Percentiles rank a stretch among this genome's conserved stretches.
Conservation (phyloP, 1,140 invertebrate genomes). For the Drosophila prosaltans region DNA sequence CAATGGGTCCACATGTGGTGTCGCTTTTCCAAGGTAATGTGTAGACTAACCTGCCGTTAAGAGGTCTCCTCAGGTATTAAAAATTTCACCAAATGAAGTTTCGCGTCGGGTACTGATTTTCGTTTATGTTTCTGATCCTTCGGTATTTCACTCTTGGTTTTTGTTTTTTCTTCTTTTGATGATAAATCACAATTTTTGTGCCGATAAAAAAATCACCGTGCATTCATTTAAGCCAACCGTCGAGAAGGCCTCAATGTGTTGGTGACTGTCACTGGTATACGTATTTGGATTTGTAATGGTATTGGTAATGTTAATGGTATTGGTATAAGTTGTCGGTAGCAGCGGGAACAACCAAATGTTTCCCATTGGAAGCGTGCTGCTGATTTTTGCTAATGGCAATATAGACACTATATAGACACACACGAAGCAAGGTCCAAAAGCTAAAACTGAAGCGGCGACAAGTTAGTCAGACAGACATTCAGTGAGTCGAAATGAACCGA, state of each 20-base stretch:
- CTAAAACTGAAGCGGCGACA: slow-evolving; percentile 25
- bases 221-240: slow-evolving; percentile 28
- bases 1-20: neutral
- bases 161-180: slow-evolving; percentile 26
- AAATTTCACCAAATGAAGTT: neutral
- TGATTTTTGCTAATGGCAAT: slow-evolving; percentile 45
- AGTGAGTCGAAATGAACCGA: slow-evolving; percentile 24
- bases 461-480: slow-evolving; percentile 25
- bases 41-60: neutral
- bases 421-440: slow-evolving; percentile 54
- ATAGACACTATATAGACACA: slow-evolving; percentile 65
- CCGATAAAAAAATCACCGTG: slow-evolving; percentile 62
- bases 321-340: slow-evolving; percentile 2
- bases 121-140: too few species aligned
- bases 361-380: slow-evolving; percentile 53
- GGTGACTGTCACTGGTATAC: neutral
- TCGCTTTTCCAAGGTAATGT: neutral
- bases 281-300: neutral
- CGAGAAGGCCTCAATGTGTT: neutral
- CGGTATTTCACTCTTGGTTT: too few species aligned
- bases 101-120: neutral
- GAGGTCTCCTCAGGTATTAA: neutral
- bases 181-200: slow-evolving; percentile 57
- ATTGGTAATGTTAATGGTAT: neutral
- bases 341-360: slow-evolving; percentile 47